These are phyloP conservation scores for Mimas tiliae DNA, from an alignment of 2,888 invertebrate species.

Conservation along the genomic window DNA sequence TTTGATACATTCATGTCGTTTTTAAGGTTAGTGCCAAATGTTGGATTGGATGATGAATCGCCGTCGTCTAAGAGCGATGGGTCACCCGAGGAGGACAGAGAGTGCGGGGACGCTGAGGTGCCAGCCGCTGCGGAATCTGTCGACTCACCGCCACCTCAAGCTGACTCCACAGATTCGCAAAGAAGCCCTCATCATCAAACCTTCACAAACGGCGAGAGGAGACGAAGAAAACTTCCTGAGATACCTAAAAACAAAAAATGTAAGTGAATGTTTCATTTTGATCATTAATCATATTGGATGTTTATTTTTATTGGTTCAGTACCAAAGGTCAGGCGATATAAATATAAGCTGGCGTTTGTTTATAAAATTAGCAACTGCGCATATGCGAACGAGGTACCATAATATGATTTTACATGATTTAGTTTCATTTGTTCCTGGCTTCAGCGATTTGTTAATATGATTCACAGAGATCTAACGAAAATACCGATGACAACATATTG, in stretches of 20 bases:
- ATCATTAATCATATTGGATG: not conserved
- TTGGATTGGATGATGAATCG: conserved; percentile 91
- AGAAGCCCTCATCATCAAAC: conserved; percentile 70
- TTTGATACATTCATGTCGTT: conserved; percentile 10
- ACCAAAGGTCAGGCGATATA: conserved; percentile 30
- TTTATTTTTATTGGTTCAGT: conserved; percentile 27
- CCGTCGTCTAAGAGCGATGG: conserved; percentile 91
- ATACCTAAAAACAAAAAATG: conserved; percentile 95
- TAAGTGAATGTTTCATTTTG: conserved; percentile 71
- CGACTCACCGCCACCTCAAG: conserved; percentile 58
- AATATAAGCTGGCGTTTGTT: conserved; percentile 33
- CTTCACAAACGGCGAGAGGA: conserved; percentile 84
- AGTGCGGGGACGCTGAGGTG: conserved; percentile 83
- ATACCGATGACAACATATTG: too few species aligned
- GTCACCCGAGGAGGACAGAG: conserved; percentile 86
- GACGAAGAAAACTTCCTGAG: conserved; percentile 93
- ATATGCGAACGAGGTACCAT: conserved; percentile 35
- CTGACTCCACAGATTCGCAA: conserved; percentile 59
- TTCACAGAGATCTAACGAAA: not conserved
- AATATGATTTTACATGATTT: conserved; percentile 2
- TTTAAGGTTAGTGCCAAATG: conserved; percentile 92
- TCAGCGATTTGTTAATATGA: conserved; percentile 9
- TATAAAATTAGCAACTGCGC: conserved; percentile 49
- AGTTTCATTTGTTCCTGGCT: not conserved
- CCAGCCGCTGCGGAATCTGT: conserved; percentile 47